These are phyloP conservation scores for Alca torda DNA, from an alignment of 2,797 vertebrate species.

Conservation along the genomic window DNA sequence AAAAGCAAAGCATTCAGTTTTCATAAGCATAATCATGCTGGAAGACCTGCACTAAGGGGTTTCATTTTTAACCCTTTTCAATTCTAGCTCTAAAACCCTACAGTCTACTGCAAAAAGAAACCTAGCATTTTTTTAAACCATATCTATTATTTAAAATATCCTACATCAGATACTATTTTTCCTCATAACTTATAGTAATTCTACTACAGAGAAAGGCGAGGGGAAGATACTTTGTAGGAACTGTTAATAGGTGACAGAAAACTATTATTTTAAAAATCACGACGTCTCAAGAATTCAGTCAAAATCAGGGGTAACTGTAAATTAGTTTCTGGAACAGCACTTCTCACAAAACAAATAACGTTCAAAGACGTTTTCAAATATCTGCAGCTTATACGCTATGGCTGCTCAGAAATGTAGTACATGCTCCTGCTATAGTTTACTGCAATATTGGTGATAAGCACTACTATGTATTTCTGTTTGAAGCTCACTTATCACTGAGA, in stretches of 20 bases:
- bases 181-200: not conserved
- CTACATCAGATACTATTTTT: not conserved
- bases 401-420: not conserved
- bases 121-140: not conserved
- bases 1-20: slow-evolving; percentile 43
- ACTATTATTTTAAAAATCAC: not conserved
- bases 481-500: not conserved
- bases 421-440: not conserved
- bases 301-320: not conserved
- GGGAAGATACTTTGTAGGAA: not conserved
- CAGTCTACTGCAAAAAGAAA: not conserved
- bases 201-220: not conserved
- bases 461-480: not conserved
- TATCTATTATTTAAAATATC: not conserved
- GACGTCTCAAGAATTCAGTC: not conserved
- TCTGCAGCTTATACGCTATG: not conserved
- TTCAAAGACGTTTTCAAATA: not conserved
- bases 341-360: not conserved
- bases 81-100: not conserved
- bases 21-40: slow-evolving; percentile 41
- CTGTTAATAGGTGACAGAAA: not conserved
- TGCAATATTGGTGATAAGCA: not conserved
- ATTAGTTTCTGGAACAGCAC: not conserved
- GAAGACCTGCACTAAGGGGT: not conserved
- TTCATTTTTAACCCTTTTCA: slow-evolving; percentile 35